Conservation (phyloP, 2,113 vertebrate genomes). For the Amblyopsis rosae region DNA sequence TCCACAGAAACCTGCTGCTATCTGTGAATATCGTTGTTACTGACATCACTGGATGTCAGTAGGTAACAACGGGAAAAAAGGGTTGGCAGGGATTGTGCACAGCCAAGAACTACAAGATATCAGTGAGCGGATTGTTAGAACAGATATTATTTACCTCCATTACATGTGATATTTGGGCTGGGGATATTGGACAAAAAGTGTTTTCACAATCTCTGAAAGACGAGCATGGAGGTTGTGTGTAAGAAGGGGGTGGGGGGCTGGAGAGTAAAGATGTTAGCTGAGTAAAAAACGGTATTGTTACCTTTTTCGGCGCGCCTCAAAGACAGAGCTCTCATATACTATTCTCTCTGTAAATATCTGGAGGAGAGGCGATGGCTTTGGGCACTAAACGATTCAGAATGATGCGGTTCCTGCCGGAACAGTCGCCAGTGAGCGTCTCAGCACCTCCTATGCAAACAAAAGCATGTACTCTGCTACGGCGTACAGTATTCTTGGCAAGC, state of each 20-base stretch:
- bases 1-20: constrained; percentile 17
- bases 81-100: constrained; percentile 8
- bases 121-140: constrained; percentile 9
- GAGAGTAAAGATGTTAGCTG: constrained; percentile 24
- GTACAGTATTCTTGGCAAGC: constrained; percentile 15
- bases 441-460: constrained; percentile 3
- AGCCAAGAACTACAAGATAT: constrained; percentile 19
- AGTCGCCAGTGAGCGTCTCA: constrained; percentile 11
- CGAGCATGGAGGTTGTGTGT: constrained; percentile 1
- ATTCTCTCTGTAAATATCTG: constrained; percentile 42
- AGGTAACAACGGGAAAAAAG: constrained; percentile 9
- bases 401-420: constrained; percentile 28
- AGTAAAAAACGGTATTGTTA: constrained; percentile 44
- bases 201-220: constrained; percentile 30
- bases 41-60: constrained; percentile 37
- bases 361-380: constrained; percentile 21
- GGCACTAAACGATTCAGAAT: constrained; percentile 36
- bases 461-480: constrained; percentile 2
- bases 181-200: constrained; percentile 44
- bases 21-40: constrained; percentile 44
- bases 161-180: constrained; percentile 32
- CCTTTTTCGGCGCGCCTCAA: constrained; percentile 34
- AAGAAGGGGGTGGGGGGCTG: neutral
- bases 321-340: constrained; percentile 25
- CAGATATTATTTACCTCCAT: constrained; percentile 48